Evolutionary conservation across 2,888 invertebrate species (phyloP), one percentile per base, ranked within the genome.

Genomic region (Drosophila planitibia): DNA sequence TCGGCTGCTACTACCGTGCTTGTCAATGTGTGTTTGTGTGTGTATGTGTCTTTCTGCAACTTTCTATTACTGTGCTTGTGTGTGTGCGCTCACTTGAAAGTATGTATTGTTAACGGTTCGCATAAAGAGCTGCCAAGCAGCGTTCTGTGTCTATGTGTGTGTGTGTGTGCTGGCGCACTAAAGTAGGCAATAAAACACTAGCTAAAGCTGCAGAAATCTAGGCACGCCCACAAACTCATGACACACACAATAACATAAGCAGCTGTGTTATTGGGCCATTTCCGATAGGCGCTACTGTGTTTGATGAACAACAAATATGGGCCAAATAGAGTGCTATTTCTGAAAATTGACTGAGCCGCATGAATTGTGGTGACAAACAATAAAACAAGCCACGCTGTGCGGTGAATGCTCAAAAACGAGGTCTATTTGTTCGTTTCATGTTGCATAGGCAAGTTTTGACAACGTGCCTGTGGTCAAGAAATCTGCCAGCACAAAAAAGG

Each of bases 121-220:
- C 72, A 85, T 78, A 82, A 85, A 84, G 70, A 69, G 81, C 82
- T 77, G 81, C 67, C 75, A 76, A 79, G 69, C 79, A 57, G 80
- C 58, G 28, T 62, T 55, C 73, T 70, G 69, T 54, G 69, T 57
- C 65, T 52, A 47, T 35, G 44, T 44, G 35, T 33, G 51, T 58
- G 4, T 49, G 49, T 66, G 64, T 41, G 55, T 25, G 3, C 25
- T 69, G 54, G 59, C 51, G 64, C 53, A 72, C 72, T 62, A 85
- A 87, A 85, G 83, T 85, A 85, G 87, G 87, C 85, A 86, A 87
- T 86, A 87, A 87, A 86, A 87, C 79, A 87, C 85, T 87, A 87
- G 81, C 79, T 71, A 51, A 61, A 68, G 64, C 81, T 76, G 62
- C 69, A 82, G 33, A 86, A 85, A 87, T 87, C 86, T 83, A 81